Evolutionary conservation across 1,140 invertebrate genomes (phyloP).

Genomic region (Zaprionus tsacasi): DNA sequence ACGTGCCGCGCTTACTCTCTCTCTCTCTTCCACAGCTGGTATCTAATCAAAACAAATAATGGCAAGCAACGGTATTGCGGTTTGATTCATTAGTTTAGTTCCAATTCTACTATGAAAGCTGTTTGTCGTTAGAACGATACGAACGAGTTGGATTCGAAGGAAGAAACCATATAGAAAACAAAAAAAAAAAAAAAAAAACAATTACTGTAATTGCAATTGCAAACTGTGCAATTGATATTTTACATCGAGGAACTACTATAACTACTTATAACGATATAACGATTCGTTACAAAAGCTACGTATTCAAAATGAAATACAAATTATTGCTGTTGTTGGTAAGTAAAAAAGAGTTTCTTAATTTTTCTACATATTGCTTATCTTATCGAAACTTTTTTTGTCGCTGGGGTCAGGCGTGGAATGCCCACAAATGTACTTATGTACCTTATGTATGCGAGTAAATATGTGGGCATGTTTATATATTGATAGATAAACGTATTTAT

Average conservation of each 20-base stretch:
- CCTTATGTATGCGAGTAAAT: background rate
- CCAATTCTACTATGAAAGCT: constrained; percentile 27
- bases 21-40: constrained; percentile 40
- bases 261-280: background rate
- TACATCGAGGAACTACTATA: background rate
- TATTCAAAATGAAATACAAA: constrained; percentile 61
- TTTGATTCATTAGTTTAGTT: constrained; percentile 72
- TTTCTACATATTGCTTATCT: constrained; percentile 56
- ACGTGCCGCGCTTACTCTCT: background rate
- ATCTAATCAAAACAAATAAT: constrained; percentile 82
- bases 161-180: constrained; percentile 7
- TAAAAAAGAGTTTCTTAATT: constrained; percentile 45
- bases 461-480: background rate
- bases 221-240: constrained; percentile 14
- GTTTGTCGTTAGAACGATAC: constrained; percentile 13
- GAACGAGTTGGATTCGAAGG: constrained; percentile 12
- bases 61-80: constrained; percentile 41
- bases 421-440: constrained; percentile 18
- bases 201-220: background rate
- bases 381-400: constrained; percentile 57
- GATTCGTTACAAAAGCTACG: constrained; percentile 20
- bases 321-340: constrained; percentile 65
- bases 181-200: background rate
- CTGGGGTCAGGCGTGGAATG: constrained; percentile 21
- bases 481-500: background rate